Conservation (phyloP, 2,888 invertebrate genomes). For the Cordylochernes scorpioides region DNA sequence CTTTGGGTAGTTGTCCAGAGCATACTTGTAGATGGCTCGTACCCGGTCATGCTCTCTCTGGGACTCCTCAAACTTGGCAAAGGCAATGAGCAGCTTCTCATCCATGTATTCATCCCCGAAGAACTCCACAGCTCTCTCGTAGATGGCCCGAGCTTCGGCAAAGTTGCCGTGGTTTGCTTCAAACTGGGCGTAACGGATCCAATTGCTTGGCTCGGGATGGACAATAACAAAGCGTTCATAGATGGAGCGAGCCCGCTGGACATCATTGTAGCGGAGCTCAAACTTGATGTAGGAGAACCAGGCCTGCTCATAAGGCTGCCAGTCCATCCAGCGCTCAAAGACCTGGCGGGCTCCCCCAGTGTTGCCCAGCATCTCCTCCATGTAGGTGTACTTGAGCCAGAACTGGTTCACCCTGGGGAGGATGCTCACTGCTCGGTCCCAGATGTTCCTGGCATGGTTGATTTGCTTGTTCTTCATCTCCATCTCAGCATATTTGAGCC, state of each 20-base stretch:
- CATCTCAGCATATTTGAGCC: constrained; percentile 95
- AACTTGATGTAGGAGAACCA: constrained; percentile 99
- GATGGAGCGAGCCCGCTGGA: constrained; percentile 68
- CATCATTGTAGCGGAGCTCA: constrained; percentile 82
- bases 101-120: constrained; percentile 89
- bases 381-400: constrained; percentile 99
- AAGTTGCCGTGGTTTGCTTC: constrained; percentile 85
- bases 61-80: constrained; percentile 91
- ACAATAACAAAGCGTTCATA: constrained; percentile 83
- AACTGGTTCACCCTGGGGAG: constrained; percentile 90
- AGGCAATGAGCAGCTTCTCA: constrained; percentile 74
- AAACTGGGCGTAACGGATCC: constrained; percentile 92
- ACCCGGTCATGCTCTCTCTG: constrained; percentile 95
- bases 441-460: constrained; percentile 90
- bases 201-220: constrained; percentile 90
- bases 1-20: constrained; percentile 74
- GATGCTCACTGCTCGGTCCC: constrained; percentile 90
- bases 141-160: constrained; percentile 59
- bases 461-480: constrained; percentile 63
- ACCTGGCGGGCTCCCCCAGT: constrained; percentile 35
- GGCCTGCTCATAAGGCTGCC: constrained; percentile 98
- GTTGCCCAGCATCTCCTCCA: constrained; percentile 81
- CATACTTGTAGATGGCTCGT: constrained; percentile 85
- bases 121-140: constrained; percentile 80
- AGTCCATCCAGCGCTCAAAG: constrained; percentile 99